Evolutionary conservation across 2,113 vertebrate species (phyloP), one percentile per base, ranked within the genome.

Genomic region (Hippocampus zosterae): DNA sequence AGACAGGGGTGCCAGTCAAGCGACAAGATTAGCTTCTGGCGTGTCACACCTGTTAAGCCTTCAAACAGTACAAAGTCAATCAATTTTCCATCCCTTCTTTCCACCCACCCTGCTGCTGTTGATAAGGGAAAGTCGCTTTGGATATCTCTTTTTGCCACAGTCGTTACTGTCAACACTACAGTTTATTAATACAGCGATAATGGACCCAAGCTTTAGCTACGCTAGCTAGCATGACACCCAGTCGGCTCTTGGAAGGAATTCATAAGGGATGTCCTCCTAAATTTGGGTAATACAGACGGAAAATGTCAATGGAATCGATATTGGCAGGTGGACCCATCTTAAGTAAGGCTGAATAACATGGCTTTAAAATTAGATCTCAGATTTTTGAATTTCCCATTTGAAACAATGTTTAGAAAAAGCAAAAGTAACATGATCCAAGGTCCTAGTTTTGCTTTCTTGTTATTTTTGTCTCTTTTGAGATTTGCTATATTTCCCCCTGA

Each of bases 1-100:
- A 82, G 84, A 82, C 40, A 29, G 69, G 52, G 68, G 75, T 84
- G 81, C 69, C 85, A 81, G 56, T 82, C 85, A 83, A 59, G 72
- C 62, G 19, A 68, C 8, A 1, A 72, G 76, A 82, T 88, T 83
- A 82, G 67, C 70, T 82, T 72, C 65, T 71, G 77, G 70, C 80
- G 77, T 81, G 75, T 75, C 77, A 65, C 68, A 79, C 67, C 65
- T 67, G 60, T 25, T 37, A 67, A 57, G 15, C 11, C 11, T 23
- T 75, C 60, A 72, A 79, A 78, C 10, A 69, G 25, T 42, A 11
- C 46, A 37, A 42, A 16, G 68, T 29, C 53, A n/a, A 76, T 78
- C 77, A 60, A 70, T 73, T 78, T 65, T 12, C 61, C 70, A 80
- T 67, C 59, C 53, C 15, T 18, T 60, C 18, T 59, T 59, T 9